phyloP scores from a whole-genome alignment of 1,140 invertebrate genomes.

The Tetragonula clypearis region DNA sequence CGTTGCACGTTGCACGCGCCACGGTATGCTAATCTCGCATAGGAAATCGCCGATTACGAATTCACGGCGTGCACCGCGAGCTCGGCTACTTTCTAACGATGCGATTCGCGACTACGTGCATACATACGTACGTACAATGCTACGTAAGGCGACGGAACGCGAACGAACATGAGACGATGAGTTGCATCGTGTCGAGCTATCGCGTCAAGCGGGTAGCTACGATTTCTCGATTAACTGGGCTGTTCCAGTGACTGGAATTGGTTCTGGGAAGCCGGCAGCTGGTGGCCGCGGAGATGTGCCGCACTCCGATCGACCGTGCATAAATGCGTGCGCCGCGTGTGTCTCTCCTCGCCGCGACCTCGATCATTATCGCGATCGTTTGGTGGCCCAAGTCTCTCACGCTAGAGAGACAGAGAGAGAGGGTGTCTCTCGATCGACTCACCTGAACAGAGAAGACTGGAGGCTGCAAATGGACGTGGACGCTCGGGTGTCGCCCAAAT shows the following conservation, averaged over 20 bases:
- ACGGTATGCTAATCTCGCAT: constrained; percentile 26
- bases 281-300: constrained; percentile 19
- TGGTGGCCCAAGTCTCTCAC: neutral
- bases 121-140: neutral
- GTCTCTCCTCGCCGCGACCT: constrained; percentile 1
- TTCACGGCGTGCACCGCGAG: constrained; percentile 3
- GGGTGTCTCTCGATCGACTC: neutral
- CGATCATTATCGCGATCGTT: constrained; percentile 29
- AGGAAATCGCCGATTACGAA: constrained; percentile 40
- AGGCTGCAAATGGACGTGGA: constrained; percentile 92
- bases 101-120: neutral
- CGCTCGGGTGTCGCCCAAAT: constrained; percentile 93
- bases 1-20: constrained; percentile 7
- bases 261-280: constrained; percentile 39
- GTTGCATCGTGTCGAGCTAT: no score
- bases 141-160: neutral
- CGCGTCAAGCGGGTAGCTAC: neutral
- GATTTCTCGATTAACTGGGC: constrained; percentile 21
- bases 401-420: neutral
- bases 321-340: constrained; percentile 1
- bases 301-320: neutral
- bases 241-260: constrained; percentile 24
- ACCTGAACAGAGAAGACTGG: constrained; percentile 94
- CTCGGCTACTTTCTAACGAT: constrained; percentile 26
- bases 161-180: no score